Base-by-base conservation (phyloP, 1,140 invertebrate genomes). In the Glossosoma conforme region DNA sequence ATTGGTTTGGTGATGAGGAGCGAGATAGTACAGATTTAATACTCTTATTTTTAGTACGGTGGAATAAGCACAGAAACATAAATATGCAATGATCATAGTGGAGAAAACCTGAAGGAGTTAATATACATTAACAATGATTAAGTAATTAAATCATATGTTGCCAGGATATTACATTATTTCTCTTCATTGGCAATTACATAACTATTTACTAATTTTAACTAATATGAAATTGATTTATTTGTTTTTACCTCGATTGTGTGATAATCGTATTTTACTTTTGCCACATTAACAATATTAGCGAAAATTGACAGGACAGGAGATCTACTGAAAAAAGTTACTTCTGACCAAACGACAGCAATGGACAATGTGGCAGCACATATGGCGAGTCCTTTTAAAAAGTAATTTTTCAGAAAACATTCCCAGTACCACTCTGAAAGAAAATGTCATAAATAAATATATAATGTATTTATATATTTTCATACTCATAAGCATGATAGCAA, bases 41-140 rank as follows among this genome's bases (percentile, higher is more conserved):
- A 99, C 83, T 38, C 92, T 80, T 56, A 99, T 94, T 73, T 96
- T 93, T 59, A 99, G 85, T 32, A 99, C 86, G 0, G 97, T 99
- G 13, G 91, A 98, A 72, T 97, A 99, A 3, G 97, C 93, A 74
- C 97, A 99, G 60, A 94, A 89, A 70, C 94, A 94, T 58, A 99
- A 77, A 70, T 98, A 98, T 3, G 88, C 86, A 47, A 99, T 93
- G 2, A 93, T 86, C 19, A 89, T 64, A 51, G 91, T 92, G 5
- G 93, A 97, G 37, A 96, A 76, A 14, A 92, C 61, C 91, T 85
- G 65, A 15, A 77, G 79, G 8, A 22, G 15, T 35, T 3, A 44
- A 21, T 2, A 24, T 24, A 14, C 44, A 37, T 11, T 22, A 50
- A 20, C 37, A 9, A 28, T 24, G 14, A 20, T 10, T 11, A 6